Evolutionary conservation across 2,888 invertebrate genomes (phyloP), one percentile per base, ranked within the genome.

Genomic region (Didymodactylos carnosus): DNA sequence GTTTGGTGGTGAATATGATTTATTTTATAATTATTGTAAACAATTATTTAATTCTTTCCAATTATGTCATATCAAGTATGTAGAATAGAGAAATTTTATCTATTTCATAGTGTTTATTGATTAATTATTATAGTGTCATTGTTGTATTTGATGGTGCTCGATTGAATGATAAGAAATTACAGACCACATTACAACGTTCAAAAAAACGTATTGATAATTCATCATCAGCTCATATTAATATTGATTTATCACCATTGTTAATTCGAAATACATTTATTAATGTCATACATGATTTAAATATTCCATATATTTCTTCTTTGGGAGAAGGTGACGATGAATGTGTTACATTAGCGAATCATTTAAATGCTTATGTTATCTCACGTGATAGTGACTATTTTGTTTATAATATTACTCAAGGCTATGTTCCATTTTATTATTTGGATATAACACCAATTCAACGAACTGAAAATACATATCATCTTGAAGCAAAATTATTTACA

Each of bases 341-440:
- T 73, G 93, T 92, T 0, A 88, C 89, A 0, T 82, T 94, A 77
- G 91, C 92, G 0, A 87, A 88, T 77, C 86, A 87, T 74, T 84
- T 92, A 3, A 85, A 88, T 49, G 93, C 92, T 79, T 93, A 94
- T 0, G 89, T 95, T 3, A 82, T 95, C 6, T 93, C 92, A 79
- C 90, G 89, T 78, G 95, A 95, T 83, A 94, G 94, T 0, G 95
- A 95, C 84, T 95, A 93, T 84, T 93, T 89, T 80, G 89, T 95
- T 77, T 91, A 89, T 82, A 89, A 91, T 83, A 88, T 91, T 0
- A 83, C 86, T 3, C 79, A 78, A 29, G 84, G 85, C 1, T 92
- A 91, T 78, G 89, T 95, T 77, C 91, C 91, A 0, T 88, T 91
- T 39, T 81, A 83, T 46, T 77, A 78, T 14, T 51, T 81, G 23